phyloP scores from a whole-genome alignment of 2,113 vertebrate species.

The Cyanoderma ruficeps region DNA sequence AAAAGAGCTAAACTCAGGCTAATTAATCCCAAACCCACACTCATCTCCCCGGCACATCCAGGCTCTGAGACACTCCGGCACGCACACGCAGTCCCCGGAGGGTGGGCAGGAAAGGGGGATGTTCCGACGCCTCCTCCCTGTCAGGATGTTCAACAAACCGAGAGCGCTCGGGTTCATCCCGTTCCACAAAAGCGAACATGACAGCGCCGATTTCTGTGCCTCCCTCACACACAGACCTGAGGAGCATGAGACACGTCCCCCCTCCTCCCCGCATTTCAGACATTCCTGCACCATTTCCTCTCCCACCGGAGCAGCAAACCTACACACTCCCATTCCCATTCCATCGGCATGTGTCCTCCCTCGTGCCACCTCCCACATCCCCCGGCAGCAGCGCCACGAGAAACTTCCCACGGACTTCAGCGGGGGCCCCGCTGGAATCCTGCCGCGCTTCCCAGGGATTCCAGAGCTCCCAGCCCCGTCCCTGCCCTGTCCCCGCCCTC shows the following conservation, averaged over 20 bases:
- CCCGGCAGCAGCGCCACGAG: background rate
- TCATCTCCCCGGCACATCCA: slow-evolving; percentile 5
- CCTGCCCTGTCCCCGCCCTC: background rate
- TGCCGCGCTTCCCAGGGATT: rapidly evolving
- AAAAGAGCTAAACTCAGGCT: slow-evolving; percentile 25
- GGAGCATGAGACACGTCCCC: background rate
- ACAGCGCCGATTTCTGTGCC: background rate
- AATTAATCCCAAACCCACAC: slow-evolving; percentile 52
- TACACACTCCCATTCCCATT: background rate
- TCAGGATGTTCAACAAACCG: background rate
- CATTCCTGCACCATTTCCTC: background rate
- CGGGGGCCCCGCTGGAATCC: background rate
- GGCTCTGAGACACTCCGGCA: slow-evolving; percentile 29
- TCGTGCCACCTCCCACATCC: background rate
- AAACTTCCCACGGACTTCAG: background rate
- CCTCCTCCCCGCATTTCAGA: background rate
- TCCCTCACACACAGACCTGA: background rate
- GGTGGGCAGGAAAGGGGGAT: background rate
- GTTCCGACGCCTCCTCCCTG: background rate
- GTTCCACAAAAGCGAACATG: background rate
- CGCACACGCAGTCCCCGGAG: slow-evolving; percentile 1
- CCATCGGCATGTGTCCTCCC: background rate
- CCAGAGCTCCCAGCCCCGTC: background rate
- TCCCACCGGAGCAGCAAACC: background rate
- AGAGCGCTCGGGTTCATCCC: background rate